Conservation (phyloP, 2,113 vertebrate species). For the Psettodes erumei region DNA sequence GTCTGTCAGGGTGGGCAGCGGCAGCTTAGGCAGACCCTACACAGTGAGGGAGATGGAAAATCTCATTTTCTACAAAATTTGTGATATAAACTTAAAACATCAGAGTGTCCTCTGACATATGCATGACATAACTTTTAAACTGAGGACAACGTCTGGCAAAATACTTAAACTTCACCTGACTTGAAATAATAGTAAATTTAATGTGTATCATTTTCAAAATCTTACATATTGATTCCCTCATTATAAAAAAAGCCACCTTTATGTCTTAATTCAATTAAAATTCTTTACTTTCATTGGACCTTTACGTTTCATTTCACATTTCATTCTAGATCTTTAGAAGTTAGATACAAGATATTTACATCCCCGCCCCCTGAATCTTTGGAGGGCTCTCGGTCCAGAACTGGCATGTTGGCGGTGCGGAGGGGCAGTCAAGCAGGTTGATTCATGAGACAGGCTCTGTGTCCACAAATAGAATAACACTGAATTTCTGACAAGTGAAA, state of each 20-base stretch:
- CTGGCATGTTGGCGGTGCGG: constrained; percentile 73
- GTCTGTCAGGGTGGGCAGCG: constrained; percentile 89
- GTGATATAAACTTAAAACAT: background rate
- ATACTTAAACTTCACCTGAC: background rate
- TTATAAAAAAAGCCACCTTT: background rate
- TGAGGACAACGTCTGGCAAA: background rate
- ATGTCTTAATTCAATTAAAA: background rate
- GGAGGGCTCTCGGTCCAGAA: constrained; percentile 70
- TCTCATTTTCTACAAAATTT: too few species aligned
- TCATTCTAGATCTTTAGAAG: background rate
- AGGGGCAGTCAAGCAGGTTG: constrained; percentile 25
- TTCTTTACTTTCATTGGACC: background rate
- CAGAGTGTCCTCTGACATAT: background rate
- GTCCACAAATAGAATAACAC: too few species aligned
- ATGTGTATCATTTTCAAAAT: background rate
- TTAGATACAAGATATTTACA: constrained; percentile 72
- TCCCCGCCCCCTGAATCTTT: constrained; percentile 60
- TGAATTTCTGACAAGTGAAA: too few species aligned
- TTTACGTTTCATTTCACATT: too few species aligned
- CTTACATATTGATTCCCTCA: background rate
- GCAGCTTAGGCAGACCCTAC: constrained; percentile 90
- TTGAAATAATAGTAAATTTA: background rate
- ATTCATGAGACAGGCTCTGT: constrained; percentile 27
- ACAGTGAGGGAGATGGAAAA: background rate
- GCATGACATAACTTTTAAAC: background rate